Evolutionary conservation across 2,888 invertebrate species (phyloP).

Genomic region (Philonicus albiceps): DNA sequence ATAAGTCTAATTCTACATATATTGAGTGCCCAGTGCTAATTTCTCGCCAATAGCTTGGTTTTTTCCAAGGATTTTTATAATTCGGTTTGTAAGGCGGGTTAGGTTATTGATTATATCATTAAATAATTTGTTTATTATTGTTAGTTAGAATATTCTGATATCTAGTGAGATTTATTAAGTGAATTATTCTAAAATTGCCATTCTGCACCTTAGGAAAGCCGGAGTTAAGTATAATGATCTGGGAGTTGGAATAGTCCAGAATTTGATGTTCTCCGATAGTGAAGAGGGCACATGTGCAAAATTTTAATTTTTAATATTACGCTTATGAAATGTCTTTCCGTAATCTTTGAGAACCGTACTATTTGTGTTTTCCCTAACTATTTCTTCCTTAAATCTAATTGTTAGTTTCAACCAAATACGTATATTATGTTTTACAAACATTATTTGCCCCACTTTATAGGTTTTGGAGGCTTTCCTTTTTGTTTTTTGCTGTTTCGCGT

Average conservation of each 20-base stretch:
- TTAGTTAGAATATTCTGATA: constrained; percentile 14
- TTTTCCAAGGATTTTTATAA: not conserved
- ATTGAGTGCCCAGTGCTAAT: constrained; percentile 8
- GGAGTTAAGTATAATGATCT: not conserved
- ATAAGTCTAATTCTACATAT: too few relatives aligned
- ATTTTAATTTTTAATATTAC: constrained; percentile 5
- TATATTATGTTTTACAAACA: too few relatives aligned
- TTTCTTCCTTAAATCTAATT: constrained; percentile 43
- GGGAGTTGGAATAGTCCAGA: constrained; percentile 14
- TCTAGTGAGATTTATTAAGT: not conserved
- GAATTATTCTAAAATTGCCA: too few relatives aligned
- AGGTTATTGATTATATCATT: constrained; percentile 36
- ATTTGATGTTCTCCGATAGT: not conserved
- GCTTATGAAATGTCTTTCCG: not conserved
- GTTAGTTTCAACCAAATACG: constrained; percentile 50
- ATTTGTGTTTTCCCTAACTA: constrained; percentile 32
- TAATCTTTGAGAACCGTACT: not conserved
- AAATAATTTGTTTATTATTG: constrained; percentile 19
- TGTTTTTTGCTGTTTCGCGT: constrained; percentile 45
- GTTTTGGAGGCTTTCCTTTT: constrained; percentile 43
- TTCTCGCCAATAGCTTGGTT: not conserved
- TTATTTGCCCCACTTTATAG: constrained; percentile 43
- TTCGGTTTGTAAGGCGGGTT: constrained; percentile 6
- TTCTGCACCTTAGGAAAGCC: constrained; percentile 6
- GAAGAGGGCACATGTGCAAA: not conserved